These are phyloP conservation scores for Calonectris borealis DNA, from an alignment of 2,113 vertebrate genomes.

Conservation along the genomic window DNA sequence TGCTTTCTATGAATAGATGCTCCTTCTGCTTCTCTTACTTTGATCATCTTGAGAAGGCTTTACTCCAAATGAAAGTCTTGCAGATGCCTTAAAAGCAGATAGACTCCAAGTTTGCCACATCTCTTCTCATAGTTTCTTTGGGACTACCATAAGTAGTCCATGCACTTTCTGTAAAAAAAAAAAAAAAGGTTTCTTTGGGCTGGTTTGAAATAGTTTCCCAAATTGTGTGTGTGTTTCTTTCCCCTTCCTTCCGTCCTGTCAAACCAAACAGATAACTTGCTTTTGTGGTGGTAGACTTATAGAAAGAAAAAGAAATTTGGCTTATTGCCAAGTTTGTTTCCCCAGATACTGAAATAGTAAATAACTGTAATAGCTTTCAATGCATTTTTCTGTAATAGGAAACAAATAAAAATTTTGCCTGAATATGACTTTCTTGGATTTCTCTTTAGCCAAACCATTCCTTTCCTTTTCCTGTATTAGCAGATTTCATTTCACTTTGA, in stretches of 20 bases:
- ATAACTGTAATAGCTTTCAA: neutral
- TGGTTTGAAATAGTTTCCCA: neutral
- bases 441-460: neutral
- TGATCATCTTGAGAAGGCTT: neutral
- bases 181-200: neutral
- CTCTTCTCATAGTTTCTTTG: neutral
- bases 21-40: neutral
- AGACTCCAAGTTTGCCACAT: neutral
- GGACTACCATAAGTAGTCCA: neutral
- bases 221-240: neutral
- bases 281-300: neutral
- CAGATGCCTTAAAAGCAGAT: neutral
- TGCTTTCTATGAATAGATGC: neutral
- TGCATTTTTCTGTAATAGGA: neutral
- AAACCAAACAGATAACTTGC: neutral
- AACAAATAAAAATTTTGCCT: neutral
- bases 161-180: neutral
- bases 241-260: neutral
- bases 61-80: neutral
- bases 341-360: neutral
- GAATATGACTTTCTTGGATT: neutral
- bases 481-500: neutral
- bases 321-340: neutral
- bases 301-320: neutral
- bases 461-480: neutral